phyloP scores from a whole-genome alignment of 2,888 invertebrate genomes.

The Cataglyphis altisquamis region DNA sequence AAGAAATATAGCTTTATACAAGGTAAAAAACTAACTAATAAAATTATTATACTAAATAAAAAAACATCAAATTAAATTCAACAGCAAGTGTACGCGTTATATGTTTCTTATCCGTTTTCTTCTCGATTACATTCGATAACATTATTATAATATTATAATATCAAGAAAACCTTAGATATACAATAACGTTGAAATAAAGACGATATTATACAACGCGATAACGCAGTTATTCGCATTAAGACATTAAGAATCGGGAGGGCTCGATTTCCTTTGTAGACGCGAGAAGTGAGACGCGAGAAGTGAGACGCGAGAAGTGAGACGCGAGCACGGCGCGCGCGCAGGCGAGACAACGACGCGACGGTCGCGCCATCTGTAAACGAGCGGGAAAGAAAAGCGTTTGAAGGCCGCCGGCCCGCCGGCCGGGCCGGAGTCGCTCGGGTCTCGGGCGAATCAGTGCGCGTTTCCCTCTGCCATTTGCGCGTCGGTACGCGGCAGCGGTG shows the following conservation, averaged over 20 bases:
- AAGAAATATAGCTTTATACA: background rate
- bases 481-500: slow-evolving; percentile 76
- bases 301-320: background rate
- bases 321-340: slow-evolving; percentile 21
- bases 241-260: too few species aligned
- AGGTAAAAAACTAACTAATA: background rate
- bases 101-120: background rate
- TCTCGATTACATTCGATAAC: background rate
- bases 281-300: background rate
- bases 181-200: background rate
- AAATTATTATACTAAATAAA: background rate
- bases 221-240: background rate
- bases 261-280: background rate
- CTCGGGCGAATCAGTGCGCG: slow-evolving; percentile 77
- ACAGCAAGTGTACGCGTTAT: background rate
- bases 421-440: slow-evolving; percentile 75
- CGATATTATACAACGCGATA: background rate
- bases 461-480: slow-evolving; percentile 78
- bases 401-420: slow-evolving; percentile 82
- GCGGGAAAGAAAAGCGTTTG: slow-evolving; percentile 85
- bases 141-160: too few species aligned
- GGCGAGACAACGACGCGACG: slow-evolving; percentile 38
- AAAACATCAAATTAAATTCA: background rate
- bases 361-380: slow-evolving; percentile 82
- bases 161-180: background rate